Evolutionary conservation across 1,140 invertebrate species (phyloP).

Genomic region (Lethocerus indicus): DNA sequence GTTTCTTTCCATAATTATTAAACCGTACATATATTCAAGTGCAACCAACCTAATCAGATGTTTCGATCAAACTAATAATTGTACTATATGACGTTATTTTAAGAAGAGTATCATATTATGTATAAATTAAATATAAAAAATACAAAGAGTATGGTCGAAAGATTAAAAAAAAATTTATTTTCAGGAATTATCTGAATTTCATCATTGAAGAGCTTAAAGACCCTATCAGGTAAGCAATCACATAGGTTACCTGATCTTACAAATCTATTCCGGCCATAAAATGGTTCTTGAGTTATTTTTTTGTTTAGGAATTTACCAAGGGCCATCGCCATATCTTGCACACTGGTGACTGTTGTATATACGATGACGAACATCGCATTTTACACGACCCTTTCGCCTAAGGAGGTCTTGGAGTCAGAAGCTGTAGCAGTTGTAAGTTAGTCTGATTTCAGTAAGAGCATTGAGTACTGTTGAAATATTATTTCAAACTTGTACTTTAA

Average conservation of each 20-base stretch:
- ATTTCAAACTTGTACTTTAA: too few species aligned
- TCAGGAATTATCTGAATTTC: constrained; percentile 92
- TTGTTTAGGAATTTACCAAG: constrained; percentile 72
- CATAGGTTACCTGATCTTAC: neutral
- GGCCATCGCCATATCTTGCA: constrained; percentile 89
- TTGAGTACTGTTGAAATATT: too few species aligned
- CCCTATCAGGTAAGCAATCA: constrained; percentile 53
- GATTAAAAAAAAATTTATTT: too few species aligned
- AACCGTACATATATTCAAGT: too few species aligned
- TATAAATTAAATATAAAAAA: too few species aligned
- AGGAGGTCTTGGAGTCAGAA: constrained; percentile 74
- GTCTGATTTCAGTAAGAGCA: neutral
- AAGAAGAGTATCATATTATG: too few species aligned
- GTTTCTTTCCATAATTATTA: too few species aligned
- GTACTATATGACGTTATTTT: too few species aligned
- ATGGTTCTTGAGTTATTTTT: constrained; percentile 11
- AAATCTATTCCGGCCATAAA: too few species aligned
- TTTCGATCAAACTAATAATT: too few species aligned
- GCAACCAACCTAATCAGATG: too few species aligned
- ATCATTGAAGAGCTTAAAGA: constrained; percentile 97
- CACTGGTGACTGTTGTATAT: constrained; percentile 87
- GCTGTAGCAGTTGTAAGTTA: constrained; percentile 86
- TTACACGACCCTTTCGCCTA: constrained; percentile 78
- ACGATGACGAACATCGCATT: constrained; percentile 92
- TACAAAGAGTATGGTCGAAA: too few species aligned